phyloP scores from a whole-genome alignment of 2,113 vertebrate species.

The Pseudolaguvia tuberculata region DNA sequence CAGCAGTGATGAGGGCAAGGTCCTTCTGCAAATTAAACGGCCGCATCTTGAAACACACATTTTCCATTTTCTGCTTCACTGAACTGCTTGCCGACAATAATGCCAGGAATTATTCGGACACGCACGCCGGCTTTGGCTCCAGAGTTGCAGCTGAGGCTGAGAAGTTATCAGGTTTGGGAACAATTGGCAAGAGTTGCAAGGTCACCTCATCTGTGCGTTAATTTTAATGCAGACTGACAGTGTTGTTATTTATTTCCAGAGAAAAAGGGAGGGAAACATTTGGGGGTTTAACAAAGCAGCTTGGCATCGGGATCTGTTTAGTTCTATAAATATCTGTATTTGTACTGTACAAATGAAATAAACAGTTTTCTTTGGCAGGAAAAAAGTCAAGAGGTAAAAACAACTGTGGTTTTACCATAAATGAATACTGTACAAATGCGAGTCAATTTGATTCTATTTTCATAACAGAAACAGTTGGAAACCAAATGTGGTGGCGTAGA shows the following conservation, averaged over 20 bases:
- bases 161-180: conserved; percentile 28
- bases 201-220: conserved; percentile 13
- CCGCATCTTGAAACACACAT: conserved; percentile 45
- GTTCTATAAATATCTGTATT: neutral
- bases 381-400: too few relatives aligned
- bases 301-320: neutral
- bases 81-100: conserved; percentile 51
- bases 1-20: conserved; percentile 35
- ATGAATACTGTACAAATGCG: too few relatives aligned
- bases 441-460: too few relatives aligned
- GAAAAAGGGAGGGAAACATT: neutral
- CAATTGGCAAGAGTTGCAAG: conserved; percentile 34
- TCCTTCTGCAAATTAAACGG: conserved; percentile 35
- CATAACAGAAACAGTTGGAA: too few relatives aligned
- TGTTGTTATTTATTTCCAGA: neutral
- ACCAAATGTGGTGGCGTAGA: too few relatives aligned
- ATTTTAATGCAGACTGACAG: neutral
- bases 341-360: neutral
- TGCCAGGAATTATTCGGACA: conserved; percentile 49
- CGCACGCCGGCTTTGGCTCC: conserved; percentile 30
- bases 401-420: too few relatives aligned
- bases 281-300: neutral
- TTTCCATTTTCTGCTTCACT: conserved; percentile 54
- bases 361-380: neutral
- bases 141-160: conserved; percentile 27